phyloP scores from a whole-genome alignment of 2,888 invertebrate species.

The Amblyteles armatorius region DNA sequence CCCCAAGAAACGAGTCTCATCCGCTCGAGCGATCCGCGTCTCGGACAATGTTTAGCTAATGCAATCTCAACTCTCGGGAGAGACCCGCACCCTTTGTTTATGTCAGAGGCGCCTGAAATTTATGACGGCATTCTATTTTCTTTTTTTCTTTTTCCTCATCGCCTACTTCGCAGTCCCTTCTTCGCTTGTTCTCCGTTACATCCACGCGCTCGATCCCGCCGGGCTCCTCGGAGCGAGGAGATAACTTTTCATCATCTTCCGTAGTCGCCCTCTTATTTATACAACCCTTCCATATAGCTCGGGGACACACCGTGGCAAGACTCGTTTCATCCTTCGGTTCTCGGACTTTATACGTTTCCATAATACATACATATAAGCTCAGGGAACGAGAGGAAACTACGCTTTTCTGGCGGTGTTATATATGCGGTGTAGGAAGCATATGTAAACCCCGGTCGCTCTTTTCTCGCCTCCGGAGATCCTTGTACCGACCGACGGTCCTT shows the following conservation, averaged over 20 bases:
- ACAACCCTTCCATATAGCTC: conserved; percentile 57
- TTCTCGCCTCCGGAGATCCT: conserved; percentile 31
- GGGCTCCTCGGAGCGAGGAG: conserved; percentile 58
- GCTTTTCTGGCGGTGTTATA: conserved; percentile 3
- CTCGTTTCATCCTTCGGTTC: conserved; percentile 38
- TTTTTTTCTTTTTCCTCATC: conserved; percentile 62
- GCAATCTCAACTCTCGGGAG: conserved; percentile 71
- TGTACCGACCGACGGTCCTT: conserved; percentile 68
- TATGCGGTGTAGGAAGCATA: neutral
- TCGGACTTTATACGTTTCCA: conserved; percentile 69
- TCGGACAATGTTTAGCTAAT: conserved; percentile 73
- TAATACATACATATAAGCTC: conserved; percentile 64
- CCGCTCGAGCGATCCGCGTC: conserved; percentile 6
- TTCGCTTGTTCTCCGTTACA: conserved; percentile 22
- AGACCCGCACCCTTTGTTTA: conserved; percentile 74
- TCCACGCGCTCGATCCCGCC: neutral
- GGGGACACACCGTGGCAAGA: conserved; percentile 9
- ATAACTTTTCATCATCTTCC: conserved; percentile 77
- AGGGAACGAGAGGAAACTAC: conserved; percentile 34
- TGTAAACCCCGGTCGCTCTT: conserved; percentile 20
- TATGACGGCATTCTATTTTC: conserved; percentile 72
- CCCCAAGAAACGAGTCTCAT: neutral
- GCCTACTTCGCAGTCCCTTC: conserved; percentile 29
- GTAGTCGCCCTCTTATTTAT: conserved; percentile 74
- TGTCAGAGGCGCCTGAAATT: conserved; percentile 71